Conservation (phyloP, 2,797 vertebrate genomes). For the Chrysolophus pictus region DNA sequence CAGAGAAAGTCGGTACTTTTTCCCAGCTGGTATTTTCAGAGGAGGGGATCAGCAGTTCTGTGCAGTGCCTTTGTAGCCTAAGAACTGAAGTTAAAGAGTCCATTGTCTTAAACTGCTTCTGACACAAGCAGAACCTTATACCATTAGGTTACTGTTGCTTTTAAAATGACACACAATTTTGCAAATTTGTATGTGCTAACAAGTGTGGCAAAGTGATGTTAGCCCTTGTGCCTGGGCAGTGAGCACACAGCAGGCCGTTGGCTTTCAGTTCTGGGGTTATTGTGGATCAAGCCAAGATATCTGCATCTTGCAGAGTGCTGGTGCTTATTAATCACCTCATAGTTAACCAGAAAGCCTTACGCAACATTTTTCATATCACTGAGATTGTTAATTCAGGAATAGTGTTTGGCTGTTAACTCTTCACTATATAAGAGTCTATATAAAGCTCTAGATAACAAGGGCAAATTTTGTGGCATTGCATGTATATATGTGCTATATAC, state of each 20-base stretch:
- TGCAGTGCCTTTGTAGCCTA: slow-evolving; percentile 17
- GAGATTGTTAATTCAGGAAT: not conserved
- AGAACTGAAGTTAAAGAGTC: slow-evolving; percentile 51
- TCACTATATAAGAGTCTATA: not conserved
- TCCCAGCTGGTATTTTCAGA: not conserved
- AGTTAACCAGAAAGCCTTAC: not conserved
- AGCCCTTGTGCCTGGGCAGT: not conserved
- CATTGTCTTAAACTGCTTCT: slow-evolving; percentile 24
- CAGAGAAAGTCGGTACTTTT: not conserved
- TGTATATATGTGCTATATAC: not conserved
- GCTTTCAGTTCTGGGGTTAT: not conserved
- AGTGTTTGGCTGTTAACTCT: not conserved
- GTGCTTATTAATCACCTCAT: not conserved
- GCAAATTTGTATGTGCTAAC: not conserved
- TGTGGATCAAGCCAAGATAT: not conserved
- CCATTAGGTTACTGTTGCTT: not conserved
- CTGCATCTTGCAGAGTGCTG: not conserved
- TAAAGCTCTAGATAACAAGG: not conserved
- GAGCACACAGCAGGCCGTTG: not conserved
- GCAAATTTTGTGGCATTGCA: not conserved
- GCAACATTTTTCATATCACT: not conserved
- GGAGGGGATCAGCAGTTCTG: not conserved
- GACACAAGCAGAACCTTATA: not conserved
- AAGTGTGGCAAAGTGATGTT: not conserved
- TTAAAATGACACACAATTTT: not conserved